Conservation (phyloP, 2,888 invertebrate species). For the Punctoribates punctum region DNA sequence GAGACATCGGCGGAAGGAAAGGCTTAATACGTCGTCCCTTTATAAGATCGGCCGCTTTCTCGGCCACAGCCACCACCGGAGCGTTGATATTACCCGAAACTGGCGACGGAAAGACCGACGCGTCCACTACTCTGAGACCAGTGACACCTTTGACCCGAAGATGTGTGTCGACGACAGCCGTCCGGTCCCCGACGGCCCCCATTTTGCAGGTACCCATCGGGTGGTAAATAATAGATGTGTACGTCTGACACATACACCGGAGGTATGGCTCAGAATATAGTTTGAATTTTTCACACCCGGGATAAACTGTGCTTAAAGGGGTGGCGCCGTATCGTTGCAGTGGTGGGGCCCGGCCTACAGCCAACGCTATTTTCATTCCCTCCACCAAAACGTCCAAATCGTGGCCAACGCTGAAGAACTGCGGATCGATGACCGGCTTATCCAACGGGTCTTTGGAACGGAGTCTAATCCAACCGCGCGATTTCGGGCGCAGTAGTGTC, state of each 20-base stretch:
- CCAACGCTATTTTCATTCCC: slow-evolving; percentile 62
- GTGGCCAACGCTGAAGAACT: slow-evolving; percentile 77
- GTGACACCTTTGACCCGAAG: slow-evolving; percentile 53
- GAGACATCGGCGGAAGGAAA: too few relatives aligned
- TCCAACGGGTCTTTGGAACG: slow-evolving; percentile 69
- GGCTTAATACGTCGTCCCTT: too few relatives aligned
- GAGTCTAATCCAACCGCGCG: slow-evolving; percentile 46
- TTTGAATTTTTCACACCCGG: slow-evolving; percentile 55
- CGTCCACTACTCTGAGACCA: slow-evolving; percentile 1
- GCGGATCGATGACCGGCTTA: slow-evolving; percentile 82
- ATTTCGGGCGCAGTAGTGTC: slow-evolving; percentile 47
- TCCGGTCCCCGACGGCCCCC: slow-evolving; percentile 73
- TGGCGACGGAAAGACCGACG: neutral
- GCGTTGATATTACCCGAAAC: neutral
- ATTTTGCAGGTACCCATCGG: slow-evolving; percentile 83
- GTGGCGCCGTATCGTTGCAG: slow-evolving; percentile 73
- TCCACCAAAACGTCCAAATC: slow-evolving; percentile 77
- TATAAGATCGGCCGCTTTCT: neutral
- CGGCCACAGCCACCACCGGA: neutral
- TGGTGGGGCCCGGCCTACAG: slow-evolving; percentile 69
- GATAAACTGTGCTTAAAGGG: slow-evolving; percentile 66
- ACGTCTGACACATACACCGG: slow-evolving; percentile 79
- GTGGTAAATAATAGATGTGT: slow-evolving; percentile 86
- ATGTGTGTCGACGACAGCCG: slow-evolving; percentile 76
- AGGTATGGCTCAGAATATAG: slow-evolving; percentile 69